A percentile compares a stretch with the other conserved stretches of the same genome.
phyloP scores from a whole-genome alignment of 1,140 invertebrate genomes.

The Hyposmocoma kahamanoa region DNA sequence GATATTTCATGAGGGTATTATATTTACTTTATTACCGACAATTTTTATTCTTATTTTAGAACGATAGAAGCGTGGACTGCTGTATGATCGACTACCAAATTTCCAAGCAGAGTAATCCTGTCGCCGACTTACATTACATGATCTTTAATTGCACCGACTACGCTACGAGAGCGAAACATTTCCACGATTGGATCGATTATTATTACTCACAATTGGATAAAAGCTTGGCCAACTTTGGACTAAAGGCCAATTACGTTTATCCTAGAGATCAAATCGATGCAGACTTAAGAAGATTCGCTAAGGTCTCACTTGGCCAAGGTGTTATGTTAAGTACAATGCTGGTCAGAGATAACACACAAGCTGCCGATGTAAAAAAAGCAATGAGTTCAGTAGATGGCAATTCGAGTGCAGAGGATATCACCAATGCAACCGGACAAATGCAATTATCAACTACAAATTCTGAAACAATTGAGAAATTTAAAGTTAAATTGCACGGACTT shows the following conservation, averaged over 20 bases:
- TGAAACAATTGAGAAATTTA: neutral
- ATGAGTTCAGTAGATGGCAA: neutral
- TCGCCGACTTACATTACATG: neutral
- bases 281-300: neutral
- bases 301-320: neutral
- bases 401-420: neutral
- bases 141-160: slow-evolving; percentile 10
- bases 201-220: neutral
- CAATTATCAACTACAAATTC: neutral
- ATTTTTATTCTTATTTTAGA: slow-evolving; percentile 10
- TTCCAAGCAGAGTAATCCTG: neutral
- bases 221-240: neutral
- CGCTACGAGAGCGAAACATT: slow-evolving; percentile 1
- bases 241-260: neutral
- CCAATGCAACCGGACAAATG: neutral
- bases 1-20: no score
- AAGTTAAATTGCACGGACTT: neutral
- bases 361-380: neutral
- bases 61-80: neutral
- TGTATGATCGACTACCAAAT: slow-evolving; percentile 9
- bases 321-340: neutral
- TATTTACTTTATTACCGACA: neutral
- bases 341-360: neutral
- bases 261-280: slow-evolving; percentile 1
- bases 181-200: slow-evolving; percentile 3